A percentile compares a stretch with the other conserved stretches of the same genome.
Conservation (phyloP, 2,888 invertebrate species). For the Macropis europaea region DNA sequence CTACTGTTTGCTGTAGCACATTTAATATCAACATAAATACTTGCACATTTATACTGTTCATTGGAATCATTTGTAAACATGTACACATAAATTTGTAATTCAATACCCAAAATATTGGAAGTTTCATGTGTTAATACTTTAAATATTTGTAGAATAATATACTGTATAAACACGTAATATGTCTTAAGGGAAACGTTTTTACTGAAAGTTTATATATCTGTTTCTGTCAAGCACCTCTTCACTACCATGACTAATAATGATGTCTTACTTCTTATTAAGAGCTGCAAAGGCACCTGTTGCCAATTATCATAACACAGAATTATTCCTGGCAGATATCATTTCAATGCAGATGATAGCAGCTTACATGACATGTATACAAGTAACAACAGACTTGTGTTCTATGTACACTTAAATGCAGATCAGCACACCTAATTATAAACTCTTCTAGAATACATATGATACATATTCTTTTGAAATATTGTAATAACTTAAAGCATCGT, state of each 20-base stretch:
- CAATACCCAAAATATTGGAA: neutral
- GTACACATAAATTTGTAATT: neutral
- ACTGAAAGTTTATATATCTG: slow-evolving; percentile 9
- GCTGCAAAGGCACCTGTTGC: slow-evolving; percentile 71
- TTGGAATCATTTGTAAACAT: slow-evolving; percentile 37
- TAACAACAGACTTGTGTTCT: slow-evolving; percentile 24
- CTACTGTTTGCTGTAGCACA: slow-evolving; percentile 27
- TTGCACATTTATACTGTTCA: slow-evolving; percentile 21
- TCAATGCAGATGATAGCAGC: slow-evolving; percentile 66
- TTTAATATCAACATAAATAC: slow-evolving; percentile 30
- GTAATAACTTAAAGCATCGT: neutral
- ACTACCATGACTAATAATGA: slow-evolving; percentile 52
- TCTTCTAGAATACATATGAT: neutral
- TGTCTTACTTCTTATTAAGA: slow-evolving; percentile 58
- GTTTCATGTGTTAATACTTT: neutral
- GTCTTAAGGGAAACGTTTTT: slow-evolving; percentile 1
- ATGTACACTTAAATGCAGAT: slow-evolving; percentile 25
- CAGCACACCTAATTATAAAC: neutral
- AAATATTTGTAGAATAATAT: neutral
- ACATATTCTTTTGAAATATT: neutral
- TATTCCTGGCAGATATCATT: slow-evolving; percentile 71
- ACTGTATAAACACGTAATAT: neutral
- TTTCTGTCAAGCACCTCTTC: slow-evolving; percentile 38
- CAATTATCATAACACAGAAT: slow-evolving; percentile 74
- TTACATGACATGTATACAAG: slow-evolving; percentile 34